Evolutionary conservation across 2,888 invertebrate species (phyloP), one percentile per base, ranked within the genome.

Genomic region (Perithous albicinctus): DNA sequence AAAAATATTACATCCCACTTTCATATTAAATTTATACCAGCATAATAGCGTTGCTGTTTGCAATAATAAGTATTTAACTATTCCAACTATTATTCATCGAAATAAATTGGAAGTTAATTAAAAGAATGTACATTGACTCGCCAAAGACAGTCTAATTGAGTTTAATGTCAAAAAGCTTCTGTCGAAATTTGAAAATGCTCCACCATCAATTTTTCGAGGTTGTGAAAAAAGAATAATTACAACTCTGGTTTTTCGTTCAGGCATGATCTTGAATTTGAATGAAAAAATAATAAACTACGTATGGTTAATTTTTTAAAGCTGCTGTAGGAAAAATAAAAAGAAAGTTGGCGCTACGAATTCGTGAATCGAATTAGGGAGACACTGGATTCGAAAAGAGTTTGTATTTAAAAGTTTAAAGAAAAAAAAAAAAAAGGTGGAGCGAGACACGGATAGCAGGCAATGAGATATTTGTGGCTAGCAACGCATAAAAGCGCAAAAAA

Each of bases 401-500:
- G 67, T n/a, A 59, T 32, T 59, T 38, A 12, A 29, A 56, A 48
- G 43, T 56, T 8, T 2, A 54, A 59, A 10, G 1, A 35, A 54
- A 64, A 64, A 56, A 59, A 10, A 1, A 35, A 54, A 64, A 64
- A 56, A 72, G 15, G 32, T 29, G 26, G 26, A 18, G 0, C 18
- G 26, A 23, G 26, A 41, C 38, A 41, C 63, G 43, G 23, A 15
- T 56, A 15, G 56, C 26, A 18, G 69, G 18, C 29, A 29, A 12
- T 43, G 41, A 32, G 29, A 41, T 29, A 29, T 41, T 23, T 18
- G 29, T 38, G 43, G 23, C 35, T 32, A 6, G 20, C n/a, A 54
- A 23, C 32, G 74, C 23, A 23, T 48, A 48, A 70, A 74, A 72
- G 51, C n/a, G 56, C 1, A 67, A 72, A 82, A 75, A 75, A 54